phyloP scores from a whole-genome alignment of 2,888 invertebrate species.

The Tiphia femorata region DNA sequence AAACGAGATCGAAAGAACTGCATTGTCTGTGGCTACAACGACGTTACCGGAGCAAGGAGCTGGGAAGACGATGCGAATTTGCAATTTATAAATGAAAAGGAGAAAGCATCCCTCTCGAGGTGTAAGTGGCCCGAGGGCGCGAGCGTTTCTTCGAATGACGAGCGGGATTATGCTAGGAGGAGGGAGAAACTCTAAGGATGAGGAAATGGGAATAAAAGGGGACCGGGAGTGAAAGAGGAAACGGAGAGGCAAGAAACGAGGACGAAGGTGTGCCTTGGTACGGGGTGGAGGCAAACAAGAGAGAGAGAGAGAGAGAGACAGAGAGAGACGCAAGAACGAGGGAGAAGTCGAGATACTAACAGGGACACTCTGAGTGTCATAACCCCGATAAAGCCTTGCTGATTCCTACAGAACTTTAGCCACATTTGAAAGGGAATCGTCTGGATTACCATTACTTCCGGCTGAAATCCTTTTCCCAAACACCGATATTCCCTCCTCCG shows the following conservation, averaged over 20 bases:
- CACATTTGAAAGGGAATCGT: conserved; percentile 60
- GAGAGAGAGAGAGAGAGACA: conserved; percentile 10
- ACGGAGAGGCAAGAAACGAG: conserved; percentile 17
- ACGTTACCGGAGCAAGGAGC: no score
- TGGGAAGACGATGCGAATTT: no score
- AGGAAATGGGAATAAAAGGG: neutral
- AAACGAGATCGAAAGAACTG: neutral
- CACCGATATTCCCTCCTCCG: conserved; percentile 41
- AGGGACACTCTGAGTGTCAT: conserved; percentile 52
- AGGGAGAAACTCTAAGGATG: neutral
- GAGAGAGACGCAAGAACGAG: conserved; percentile 1
- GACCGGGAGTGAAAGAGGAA: conserved; percentile 6
- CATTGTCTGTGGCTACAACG: no score
- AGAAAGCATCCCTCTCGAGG: neutral
- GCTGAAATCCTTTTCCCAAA: conserved; percentile 57
- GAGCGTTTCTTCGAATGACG: no score
- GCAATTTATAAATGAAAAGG: conserved; percentile 1
- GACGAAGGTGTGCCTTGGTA: conserved; percentile 24
- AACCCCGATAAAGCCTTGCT: conserved; percentile 59
- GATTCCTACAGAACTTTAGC: conserved; percentile 55
- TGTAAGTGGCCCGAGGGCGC: neutral
- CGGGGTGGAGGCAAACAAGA: conserved; percentile 10
- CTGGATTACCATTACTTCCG: conserved; percentile 63
- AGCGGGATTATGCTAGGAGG: neutral
- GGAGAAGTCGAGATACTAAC: no score